phyloP scores from a whole-genome alignment of 30 jellyfish, hydroid and myxozoan genomes.

The Calvadosia cruxmelitensis region DNA sequence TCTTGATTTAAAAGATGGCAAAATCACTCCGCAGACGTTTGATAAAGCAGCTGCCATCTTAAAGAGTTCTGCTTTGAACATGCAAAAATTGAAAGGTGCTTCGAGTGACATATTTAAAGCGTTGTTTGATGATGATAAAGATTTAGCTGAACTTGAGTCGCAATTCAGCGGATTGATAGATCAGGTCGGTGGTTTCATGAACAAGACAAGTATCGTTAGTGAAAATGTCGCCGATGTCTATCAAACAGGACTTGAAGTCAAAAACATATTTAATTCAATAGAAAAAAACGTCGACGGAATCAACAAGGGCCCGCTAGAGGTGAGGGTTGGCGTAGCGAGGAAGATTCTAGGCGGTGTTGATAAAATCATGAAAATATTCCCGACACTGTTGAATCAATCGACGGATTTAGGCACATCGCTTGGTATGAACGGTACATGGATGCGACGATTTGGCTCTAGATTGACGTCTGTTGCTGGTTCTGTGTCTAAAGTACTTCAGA shows the following conservation, averaged over 20 bases:
- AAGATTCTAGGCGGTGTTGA: slow-evolving; percentile 47
- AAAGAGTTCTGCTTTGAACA: slow-evolving; percentile 35
- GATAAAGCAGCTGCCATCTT: slow-evolving; percentile 40
- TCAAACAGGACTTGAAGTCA: slow-evolving; percentile 30
- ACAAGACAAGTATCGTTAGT: slow-evolving; percentile 29
- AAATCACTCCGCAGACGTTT: slow-evolving; percentile 48
- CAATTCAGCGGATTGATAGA: slow-evolving; percentile 43
- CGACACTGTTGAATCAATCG: slow-evolving; percentile 43
- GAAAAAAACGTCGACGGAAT: slow-evolving; percentile 13
- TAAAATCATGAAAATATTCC: slow-evolving; percentile 36
- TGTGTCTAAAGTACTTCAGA: slow-evolving; percentile 19
- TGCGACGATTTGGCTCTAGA: slow-evolving; percentile 28
- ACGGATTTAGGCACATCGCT: slow-evolving; percentile 33
- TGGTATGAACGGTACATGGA: slow-evolving; percentile 48
- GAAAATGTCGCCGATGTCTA: slow-evolving; percentile 45
- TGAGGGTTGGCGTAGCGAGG: slow-evolving; percentile 40
- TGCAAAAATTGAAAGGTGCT: slow-evolving; percentile 42
- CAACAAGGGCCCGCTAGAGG: slow-evolving; percentile 65
- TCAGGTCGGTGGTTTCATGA: slow-evolving; percentile 32
- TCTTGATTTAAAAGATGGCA: slow-evolving; percentile 17
- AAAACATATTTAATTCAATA: slow-evolving; percentile 6
- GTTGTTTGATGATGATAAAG: slow-evolving; percentile 50
- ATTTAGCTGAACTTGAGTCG: slow-evolving; percentile 20
- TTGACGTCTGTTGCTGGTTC: slow-evolving; percentile 15
- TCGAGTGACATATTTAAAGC: slow-evolving; percentile 57